Percentiles rank a stretch among this genome's conserved stretches.
phyloP scores from a whole-genome alignment of 2,113 vertebrate species.

The Gymnorhina tibicen region DNA sequence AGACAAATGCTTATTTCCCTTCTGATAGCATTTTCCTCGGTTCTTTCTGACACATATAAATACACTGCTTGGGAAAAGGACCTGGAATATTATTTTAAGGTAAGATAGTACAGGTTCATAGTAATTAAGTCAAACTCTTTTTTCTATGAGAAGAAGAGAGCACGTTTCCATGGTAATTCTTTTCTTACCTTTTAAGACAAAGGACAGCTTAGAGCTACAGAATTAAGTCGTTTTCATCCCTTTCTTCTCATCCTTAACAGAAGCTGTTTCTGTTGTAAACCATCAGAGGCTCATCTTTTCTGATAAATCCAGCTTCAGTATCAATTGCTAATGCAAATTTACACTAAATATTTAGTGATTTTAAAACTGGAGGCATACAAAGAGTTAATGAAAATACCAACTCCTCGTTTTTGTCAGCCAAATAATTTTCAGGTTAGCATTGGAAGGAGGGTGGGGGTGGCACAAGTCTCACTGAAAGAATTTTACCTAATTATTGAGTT shows the following conservation, averaged over 20 bases:
- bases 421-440: not conserved
- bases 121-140: slow-evolving; percentile 57
- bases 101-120: slow-evolving; percentile 58
- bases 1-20: slow-evolving; percentile 54
- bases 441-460: not conserved
- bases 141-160: slow-evolving; percentile 32
- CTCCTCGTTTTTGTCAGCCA: not conserved
- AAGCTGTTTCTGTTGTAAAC: slow-evolving; percentile 23
- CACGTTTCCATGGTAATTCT: slow-evolving; percentile 69
- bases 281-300: slow-evolving; percentile 2
- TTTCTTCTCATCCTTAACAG: slow-evolving; percentile 34
- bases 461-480: not conserved
- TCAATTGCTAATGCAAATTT: slow-evolving; percentile 27
- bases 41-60: slow-evolving; percentile 45
- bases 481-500: slow-evolving; percentile 33
- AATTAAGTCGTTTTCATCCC: slow-evolving; percentile 62
- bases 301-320: not conserved
- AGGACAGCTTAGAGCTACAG: slow-evolving; percentile 58
- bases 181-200: slow-evolving; percentile 73
- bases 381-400: not conserved
- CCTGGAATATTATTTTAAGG: slow-evolving; percentile 61
- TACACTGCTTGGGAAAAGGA: slow-evolving; percentile 25
- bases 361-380: not conserved
- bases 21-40: slow-evolving; percentile 33
- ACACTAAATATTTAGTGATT: not conserved